These are phyloP conservation scores for Dexiosoma caninum DNA, from an alignment of 2,888 invertebrate species.

Conservation along the genomic window DNA sequence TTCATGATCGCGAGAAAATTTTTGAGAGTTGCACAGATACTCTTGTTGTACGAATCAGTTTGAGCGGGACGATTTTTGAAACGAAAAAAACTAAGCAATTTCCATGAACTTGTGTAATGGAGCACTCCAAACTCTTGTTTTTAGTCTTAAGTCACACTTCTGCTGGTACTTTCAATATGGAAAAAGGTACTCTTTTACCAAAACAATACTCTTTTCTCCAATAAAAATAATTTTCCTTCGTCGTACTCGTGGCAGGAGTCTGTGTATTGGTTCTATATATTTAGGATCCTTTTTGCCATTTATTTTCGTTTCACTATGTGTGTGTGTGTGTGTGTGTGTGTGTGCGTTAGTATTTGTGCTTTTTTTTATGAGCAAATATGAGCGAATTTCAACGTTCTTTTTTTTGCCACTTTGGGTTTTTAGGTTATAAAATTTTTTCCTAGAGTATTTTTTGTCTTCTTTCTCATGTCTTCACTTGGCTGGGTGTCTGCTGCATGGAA, in stretches of 20 bases:
- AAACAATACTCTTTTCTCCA: background rate
- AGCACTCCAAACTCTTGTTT: too few species aligned
- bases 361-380: constrained; percentile 46
- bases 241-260: constrained; percentile 18
- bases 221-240: background rate
- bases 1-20: too few species aligned
- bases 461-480: constrained; percentile 13
- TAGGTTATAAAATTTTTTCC: constrained; percentile 55
- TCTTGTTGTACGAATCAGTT: too few species aligned
- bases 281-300: constrained; percentile 45
- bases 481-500: constrained; percentile 9
- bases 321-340: too few species aligned
- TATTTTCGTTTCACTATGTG: constrained; percentile 15
- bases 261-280: constrained; percentile 40
- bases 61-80: too few species aligned
- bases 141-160: too few species aligned
- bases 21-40: too few species aligned
- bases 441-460: constrained; percentile 49
- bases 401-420: constrained; percentile 55
- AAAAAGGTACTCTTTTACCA: background rate
- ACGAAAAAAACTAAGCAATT: too few species aligned
- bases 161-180: background rate
- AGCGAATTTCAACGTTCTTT: constrained; percentile 44
- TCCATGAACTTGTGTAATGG: too few species aligned
- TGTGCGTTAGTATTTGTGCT: too few species aligned